Evolutionary conservation across 1,140 invertebrate genomes (phyloP), one percentile per base, ranked within the genome.

Genomic region (Tetragnatha versicolor): DNA sequence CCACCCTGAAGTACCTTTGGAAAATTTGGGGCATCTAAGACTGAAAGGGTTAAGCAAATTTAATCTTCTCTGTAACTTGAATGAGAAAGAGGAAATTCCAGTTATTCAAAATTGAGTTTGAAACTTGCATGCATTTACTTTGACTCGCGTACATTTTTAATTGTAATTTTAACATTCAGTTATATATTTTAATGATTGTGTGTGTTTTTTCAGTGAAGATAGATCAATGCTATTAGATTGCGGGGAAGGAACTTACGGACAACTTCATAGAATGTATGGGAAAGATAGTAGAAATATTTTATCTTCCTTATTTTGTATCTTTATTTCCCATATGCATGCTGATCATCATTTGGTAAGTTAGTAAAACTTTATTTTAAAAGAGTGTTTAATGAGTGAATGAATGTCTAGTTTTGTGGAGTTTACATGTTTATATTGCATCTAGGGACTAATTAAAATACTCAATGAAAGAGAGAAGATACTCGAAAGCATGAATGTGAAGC

Each of bases 311-410:
- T 85, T 85, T 70, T 92, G 89, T 0, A 88, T 98, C 55, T 98
- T 93, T 84, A 86, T 98, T 14, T 98, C 96, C 7, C 97, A 98
- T 88, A 85, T 97, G 63, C 96, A 98, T 85, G 95, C 95, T 7
- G 97, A 98, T 87, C 97, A 98, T 88, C 96, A 98, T 84, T 90
- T 98, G 81, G 96, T 79, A 69, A 79, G 92, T n/a, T n/a, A 58
- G 20, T n/a, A 31, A 55, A 27, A 31, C 33, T 33, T 25, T 31
- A 31, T 29, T 66, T 66, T 66, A 47, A 27, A 20, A 47, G 14
- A 14, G 12, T 65, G 14, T 47, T 27, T 39, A 37, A 63, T 20
- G 60, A 35, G 10, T 17, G 5, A 45, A 42, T 27, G 29, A 7
- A 22, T n/a, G n/a, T n/a, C 17, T 45, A 22, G 6, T n/a, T 37